These are phyloP conservation scores for Myotis myotis DNA, from an alignment of 2,797 vertebrate genomes.

Conservation along the genomic window DNA sequence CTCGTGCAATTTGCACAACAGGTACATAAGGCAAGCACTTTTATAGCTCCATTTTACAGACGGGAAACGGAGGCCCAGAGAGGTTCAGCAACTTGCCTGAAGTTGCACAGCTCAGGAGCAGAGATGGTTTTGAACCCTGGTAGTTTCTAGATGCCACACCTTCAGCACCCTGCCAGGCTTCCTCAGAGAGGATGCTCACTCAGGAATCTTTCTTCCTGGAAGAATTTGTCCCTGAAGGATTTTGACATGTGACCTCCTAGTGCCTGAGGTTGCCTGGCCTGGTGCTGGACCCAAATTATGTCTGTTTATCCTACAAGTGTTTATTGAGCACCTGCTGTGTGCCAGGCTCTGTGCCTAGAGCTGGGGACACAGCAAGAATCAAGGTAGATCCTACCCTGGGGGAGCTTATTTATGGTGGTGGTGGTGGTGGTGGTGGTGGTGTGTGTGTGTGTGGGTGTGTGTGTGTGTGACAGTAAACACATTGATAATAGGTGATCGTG, in stretches of 20 bases:
- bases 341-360: not conserved
- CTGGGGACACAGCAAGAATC: not conserved
- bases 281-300: fast-evolving
- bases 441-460: not conserved
- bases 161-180: fast-evolving
- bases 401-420: not conserved
- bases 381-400: not conserved
- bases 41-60: not conserved
- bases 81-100: not conserved
- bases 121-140: not conserved
- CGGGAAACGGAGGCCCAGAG: not conserved
- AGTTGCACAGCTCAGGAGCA: not conserved
- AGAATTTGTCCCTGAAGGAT: not conserved
- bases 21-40: fast-evolving
- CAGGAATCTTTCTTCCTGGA: not conserved
- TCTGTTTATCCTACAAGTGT: fast-evolving
- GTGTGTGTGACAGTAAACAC: fast-evolving
- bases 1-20: fast-evolving
- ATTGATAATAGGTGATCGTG: fast-evolving
- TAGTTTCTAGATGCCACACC: not conserved
- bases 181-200: not conserved
- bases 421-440: not conserved
- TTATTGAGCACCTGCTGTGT: not conserved
- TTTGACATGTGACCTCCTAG: fast-evolving
- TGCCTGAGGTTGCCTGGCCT: not conserved